A percentile compares a stretch with the other conserved stretches of the same genome.
phyloP scores from a whole-genome alignment of 2,113 vertebrate species.

The Maccullochella peelii region DNA sequence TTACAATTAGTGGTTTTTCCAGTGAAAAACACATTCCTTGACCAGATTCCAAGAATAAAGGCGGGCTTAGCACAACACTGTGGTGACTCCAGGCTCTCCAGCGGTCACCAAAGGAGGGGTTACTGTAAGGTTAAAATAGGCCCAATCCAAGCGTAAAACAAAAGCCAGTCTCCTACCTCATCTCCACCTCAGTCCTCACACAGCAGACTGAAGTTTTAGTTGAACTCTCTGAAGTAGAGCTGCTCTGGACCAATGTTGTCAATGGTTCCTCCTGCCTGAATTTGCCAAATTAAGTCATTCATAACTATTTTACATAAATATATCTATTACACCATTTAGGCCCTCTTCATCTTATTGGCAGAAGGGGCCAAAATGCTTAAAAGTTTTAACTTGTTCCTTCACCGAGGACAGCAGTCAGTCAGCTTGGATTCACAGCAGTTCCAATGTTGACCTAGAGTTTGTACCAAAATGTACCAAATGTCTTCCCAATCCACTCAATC shows the following conservation, averaged over 20 bases:
- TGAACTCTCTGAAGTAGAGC: conserved; percentile 1
- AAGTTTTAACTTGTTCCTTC: background rate
- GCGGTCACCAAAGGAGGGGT: conserved; percentile 72
- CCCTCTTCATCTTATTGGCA: too few species aligned
- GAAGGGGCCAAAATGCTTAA: too few species aligned
- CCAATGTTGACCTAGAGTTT: background rate
- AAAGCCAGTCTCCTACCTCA: conserved; percentile 28
- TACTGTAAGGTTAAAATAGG: conserved; percentile 73
- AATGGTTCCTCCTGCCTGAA: background rate
- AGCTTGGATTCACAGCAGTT: conserved; percentile 8
- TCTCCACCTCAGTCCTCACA: conserved; percentile 1
- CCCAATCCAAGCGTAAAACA: conserved; percentile 63
- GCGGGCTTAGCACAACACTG: conserved; percentile 64
- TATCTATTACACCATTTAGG: background rate
- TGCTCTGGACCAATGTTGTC: background rate
- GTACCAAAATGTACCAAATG: background rate
- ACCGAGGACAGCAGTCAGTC: background rate
- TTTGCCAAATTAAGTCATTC: conserved; percentile 11
- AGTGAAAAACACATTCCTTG: conserved; percentile 79
- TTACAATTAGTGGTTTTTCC: conserved; percentile 80
- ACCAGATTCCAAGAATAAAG: conserved; percentile 66
- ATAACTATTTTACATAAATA: background rate
- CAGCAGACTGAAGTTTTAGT: background rate
- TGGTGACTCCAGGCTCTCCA: conserved; percentile 62
- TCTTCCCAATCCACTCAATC: background rate